Conservation (phyloP, 2,797 vertebrate species). For the Chelon labrosus region DNA sequence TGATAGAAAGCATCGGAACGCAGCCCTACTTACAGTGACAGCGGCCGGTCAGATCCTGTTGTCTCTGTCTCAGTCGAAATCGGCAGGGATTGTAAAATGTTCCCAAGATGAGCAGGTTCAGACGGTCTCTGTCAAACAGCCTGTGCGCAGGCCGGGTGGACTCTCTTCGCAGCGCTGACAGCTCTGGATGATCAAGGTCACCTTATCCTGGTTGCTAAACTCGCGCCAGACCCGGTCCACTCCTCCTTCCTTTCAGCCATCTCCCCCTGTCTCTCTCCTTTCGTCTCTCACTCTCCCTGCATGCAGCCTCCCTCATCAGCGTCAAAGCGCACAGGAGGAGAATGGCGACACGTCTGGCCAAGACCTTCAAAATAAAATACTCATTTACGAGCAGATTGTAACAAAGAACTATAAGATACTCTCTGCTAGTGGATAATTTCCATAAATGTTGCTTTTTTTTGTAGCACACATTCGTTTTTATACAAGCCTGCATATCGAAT, state of each 20-base stretch:
- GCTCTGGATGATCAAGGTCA: conserved; percentile 53
- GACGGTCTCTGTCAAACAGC: not conserved
- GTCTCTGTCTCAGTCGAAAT: not conserved
- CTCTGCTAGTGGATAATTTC: too few relatives aligned
- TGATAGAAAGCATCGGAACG: not conserved
- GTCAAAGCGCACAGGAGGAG: not conserved
- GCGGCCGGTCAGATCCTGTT: not conserved
- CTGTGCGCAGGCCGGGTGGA: conserved; percentile 28
- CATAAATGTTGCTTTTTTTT: too few relatives aligned
- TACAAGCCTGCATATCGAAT: too few relatives aligned
- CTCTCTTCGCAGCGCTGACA: not conserved
- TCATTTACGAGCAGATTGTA: accelerated
- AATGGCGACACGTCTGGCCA: not conserved
- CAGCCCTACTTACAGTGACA: conserved; percentile 48
- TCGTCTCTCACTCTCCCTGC: conserved; percentile 23
- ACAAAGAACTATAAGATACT: too few relatives aligned
- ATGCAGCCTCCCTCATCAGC: conserved; percentile 18
- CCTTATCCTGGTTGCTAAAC: conserved; percentile 14
- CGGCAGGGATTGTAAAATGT: conserved; percentile 17
- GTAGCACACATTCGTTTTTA: too few relatives aligned
- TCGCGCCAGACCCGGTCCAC: conserved; percentile 55
- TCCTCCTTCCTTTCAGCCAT: conserved; percentile 59
- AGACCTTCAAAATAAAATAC: conserved; percentile 66
- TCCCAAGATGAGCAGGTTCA: conserved; percentile 20
- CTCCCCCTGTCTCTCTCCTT: conserved; percentile 43